Evolutionary conservation across 2,113 vertebrate species (phyloP).

Genomic region (Eulacestoma nigropectus): DNA sequence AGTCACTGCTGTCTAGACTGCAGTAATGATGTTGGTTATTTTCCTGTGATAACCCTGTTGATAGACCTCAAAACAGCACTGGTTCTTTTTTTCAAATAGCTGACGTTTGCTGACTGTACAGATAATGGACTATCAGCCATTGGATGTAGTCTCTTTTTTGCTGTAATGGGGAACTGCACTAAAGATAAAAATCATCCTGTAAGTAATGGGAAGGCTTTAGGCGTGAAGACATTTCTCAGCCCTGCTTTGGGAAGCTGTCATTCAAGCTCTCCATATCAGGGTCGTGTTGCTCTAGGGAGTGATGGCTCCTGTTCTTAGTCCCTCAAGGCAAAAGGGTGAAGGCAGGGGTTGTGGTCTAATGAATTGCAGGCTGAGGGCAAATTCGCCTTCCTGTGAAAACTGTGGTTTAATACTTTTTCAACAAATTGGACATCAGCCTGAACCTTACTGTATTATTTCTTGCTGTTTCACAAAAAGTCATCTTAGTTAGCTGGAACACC

Average conservation of each 20-base stretch:
- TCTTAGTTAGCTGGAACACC: not conserved
- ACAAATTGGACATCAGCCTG: not conserved
- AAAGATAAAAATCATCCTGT: not conserved
- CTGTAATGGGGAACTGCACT: not conserved
- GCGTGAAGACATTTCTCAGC: not conserved
- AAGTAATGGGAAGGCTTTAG: not conserved
- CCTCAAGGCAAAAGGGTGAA: not conserved
- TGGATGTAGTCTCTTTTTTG: not conserved
- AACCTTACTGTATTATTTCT: not conserved
- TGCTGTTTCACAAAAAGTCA: not conserved
- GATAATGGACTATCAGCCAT: not conserved
- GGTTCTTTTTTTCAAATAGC: not conserved
- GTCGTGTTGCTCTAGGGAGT: not conserved
- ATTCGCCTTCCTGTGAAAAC: not conserved
- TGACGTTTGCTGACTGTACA: not conserved
- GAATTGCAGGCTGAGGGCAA: not conserved
- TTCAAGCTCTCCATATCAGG: not conserved
- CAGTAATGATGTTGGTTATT: slow-evolving; percentile 36
- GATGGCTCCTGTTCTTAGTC: not conserved
- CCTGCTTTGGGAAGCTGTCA: not conserved
- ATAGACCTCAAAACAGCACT: not conserved
- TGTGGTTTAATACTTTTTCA: not conserved
- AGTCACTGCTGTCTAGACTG: slow-evolving; percentile 32
- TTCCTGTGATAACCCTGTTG: slow-evolving; percentile 10
- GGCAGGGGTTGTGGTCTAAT: not conserved